These are phyloP conservation scores for Hypomecis punctinalis DNA, from an alignment of 2,888 invertebrate genomes.

Conservation along the genomic window DNA sequence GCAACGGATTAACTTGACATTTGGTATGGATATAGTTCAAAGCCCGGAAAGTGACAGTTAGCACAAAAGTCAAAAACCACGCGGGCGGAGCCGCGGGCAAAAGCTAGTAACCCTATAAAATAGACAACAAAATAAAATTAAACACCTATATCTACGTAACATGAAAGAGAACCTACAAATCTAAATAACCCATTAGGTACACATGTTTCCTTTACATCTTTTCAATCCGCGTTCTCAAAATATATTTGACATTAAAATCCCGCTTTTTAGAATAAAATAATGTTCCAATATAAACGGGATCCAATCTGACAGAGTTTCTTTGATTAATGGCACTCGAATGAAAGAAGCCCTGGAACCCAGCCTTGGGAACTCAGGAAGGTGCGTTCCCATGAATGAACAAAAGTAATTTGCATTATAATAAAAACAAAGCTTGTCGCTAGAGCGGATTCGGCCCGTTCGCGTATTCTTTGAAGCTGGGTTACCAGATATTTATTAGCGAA, in stretches of 20 bases:
- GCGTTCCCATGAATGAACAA: constrained; percentile 47
- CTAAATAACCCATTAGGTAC: background rate
- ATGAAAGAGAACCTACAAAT: no score
- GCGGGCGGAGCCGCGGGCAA: no score
- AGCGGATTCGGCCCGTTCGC: constrained; percentile 30
- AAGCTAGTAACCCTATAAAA: no score
- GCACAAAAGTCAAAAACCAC: no score
- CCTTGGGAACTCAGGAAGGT: constrained; percentile 36
- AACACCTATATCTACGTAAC: no score
- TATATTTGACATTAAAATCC: constrained; percentile 21
- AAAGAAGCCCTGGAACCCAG: constrained; percentile 2
- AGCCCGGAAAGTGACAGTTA: no score
- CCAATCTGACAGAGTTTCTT: constrained; percentile 38
- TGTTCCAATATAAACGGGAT: constrained; percentile 22
- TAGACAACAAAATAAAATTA: no score
- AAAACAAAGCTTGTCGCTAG: constrained; percentile 42
- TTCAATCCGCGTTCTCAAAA: constrained; percentile 12
- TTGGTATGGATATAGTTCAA: no score
- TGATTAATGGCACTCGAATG: constrained; percentile 42
- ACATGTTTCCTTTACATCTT: constrained; percentile 13
- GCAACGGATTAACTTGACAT: no score
- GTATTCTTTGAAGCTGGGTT: constrained; percentile 16
- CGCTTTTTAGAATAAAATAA: constrained; percentile 16
- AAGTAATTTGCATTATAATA: constrained; percentile 55
- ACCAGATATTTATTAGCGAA: background rate